phyloP scores from a whole-genome alignment of 2,113 vertebrate species.

The Hippoglossus stenolepis region DNA sequence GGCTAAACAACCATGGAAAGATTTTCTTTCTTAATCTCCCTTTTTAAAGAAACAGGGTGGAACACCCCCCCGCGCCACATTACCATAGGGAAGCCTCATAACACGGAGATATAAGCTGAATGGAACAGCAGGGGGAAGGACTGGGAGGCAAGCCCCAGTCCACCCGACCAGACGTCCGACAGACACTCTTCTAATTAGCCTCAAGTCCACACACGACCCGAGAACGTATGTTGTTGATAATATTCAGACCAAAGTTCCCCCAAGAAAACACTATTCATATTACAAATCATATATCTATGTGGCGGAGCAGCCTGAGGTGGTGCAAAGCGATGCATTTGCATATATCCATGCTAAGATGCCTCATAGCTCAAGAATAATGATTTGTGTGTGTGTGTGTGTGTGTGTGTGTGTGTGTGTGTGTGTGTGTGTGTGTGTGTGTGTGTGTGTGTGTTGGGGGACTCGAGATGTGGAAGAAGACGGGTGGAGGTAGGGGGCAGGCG shows the following conservation, averaged over 20 bases:
- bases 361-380: constrained; percentile 40
- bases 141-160: constrained; percentile 4
- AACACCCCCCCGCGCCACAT: constrained; percentile 58
- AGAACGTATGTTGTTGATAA: constrained; percentile 63
- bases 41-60: constrained; percentile 49
- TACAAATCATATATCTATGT: constrained; percentile 59
- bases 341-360: constrained; percentile 44
- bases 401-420: not conserved
- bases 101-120: constrained; percentile 55
- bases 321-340: constrained; percentile 46
- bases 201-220: constrained; percentile 51
- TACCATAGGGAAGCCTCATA: constrained; percentile 68
- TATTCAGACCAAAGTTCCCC: constrained; percentile 48
- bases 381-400: not conserved
- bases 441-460: not conserved
- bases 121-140: constrained; percentile 73
- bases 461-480: not conserved
- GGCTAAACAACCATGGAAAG: constrained; percentile 71
- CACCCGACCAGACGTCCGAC: constrained; percentile 22
- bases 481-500: constrained; percentile 6
- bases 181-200: constrained; percentile 69
- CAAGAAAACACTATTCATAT: constrained; percentile 61
- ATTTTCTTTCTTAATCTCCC: constrained; percentile 68
- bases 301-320: constrained; percentile 38
- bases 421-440: not conserved